Conservation (phyloP, 2,113 vertebrate species). For the Sinocyclocheilus maitianheensis region DNA sequence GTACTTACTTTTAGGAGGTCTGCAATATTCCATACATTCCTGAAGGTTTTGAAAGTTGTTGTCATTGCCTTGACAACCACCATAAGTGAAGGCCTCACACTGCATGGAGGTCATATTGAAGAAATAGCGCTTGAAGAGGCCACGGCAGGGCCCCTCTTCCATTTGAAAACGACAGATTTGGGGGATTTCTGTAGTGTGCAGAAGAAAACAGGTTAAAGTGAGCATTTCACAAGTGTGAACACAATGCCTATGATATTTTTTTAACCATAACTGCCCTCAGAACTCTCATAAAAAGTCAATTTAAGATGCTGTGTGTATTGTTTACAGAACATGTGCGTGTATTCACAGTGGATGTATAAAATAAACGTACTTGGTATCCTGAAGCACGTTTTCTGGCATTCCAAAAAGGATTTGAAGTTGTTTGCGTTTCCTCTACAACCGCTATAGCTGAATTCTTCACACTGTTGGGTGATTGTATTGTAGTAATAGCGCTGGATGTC, state of each 20-base stretch:
- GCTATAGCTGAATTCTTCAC: constrained; percentile 82
- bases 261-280: neutral
- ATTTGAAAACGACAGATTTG: constrained; percentile 80
- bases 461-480: constrained; percentile 82
- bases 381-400: constrained; percentile 84
- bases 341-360: neutral
- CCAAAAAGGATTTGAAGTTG: constrained; percentile 78
- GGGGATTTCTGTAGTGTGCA: constrained; percentile 80
- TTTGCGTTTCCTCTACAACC: constrained; percentile 89
- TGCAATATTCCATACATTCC: constrained; percentile 82
- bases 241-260: neutral
- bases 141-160: constrained; percentile 74
- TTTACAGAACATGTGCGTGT: neutral
- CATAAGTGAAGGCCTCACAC: constrained; percentile 82
- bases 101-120: constrained; percentile 88
- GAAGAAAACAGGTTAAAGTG: neutral
- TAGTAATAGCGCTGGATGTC: constrained; percentile 80
- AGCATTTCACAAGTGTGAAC: neutral
- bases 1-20: constrained; percentile 77
- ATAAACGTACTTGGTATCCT: constrained; percentile 83
- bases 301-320: neutral
- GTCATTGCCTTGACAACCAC: constrained; percentile 76
- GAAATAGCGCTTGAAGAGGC: constrained; percentile 72
- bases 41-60: constrained; percentile 80
- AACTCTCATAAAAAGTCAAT: neutral